phyloP scores from a whole-genome alignment of 2,797 vertebrate species.

The Adrianichthys oophorus region DNA sequence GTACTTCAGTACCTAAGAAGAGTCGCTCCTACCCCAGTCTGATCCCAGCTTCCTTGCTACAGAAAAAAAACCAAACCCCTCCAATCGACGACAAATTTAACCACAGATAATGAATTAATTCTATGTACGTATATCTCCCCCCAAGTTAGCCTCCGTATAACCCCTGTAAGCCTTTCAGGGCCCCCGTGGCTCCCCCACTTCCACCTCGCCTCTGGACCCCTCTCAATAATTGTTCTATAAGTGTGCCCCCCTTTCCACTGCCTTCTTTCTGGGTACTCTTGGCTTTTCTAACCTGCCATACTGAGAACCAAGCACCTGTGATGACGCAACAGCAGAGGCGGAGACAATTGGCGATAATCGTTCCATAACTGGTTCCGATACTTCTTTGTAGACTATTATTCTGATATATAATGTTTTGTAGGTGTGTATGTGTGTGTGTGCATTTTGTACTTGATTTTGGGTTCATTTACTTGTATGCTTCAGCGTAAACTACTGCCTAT shows the following conservation, averaged over 20 bases:
- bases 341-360: slow-evolving; percentile 75
- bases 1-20: slow-evolving; percentile 86
- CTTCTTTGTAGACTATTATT: slow-evolving; percentile 86
- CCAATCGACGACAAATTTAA: slow-evolving; percentile 71
- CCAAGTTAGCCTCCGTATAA: slow-evolving; percentile 71
- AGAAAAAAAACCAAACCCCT: slow-evolving; percentile 53
- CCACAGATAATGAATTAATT: slow-evolving; percentile 64
- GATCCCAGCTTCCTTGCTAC: slow-evolving; percentile 69
- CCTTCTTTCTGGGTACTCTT: slow-evolving; percentile 79
- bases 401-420: slow-evolving; percentile 84
- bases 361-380: slow-evolving; percentile 78
- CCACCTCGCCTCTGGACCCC: slow-evolving; percentile 74
- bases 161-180: slow-evolving; percentile 67
- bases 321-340: slow-evolving; percentile 70
- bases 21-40: slow-evolving; percentile 77
- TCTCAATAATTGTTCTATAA: slow-evolving; percentile 80
- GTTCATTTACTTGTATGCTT: slow-evolving; percentile 83
- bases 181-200: slow-evolving; percentile 66
- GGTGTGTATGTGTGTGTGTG: slow-evolving; percentile 76
- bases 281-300: slow-evolving; percentile 79
- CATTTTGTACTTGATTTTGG: slow-evolving; percentile 83
- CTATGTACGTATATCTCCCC: slow-evolving; percentile 50
- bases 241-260: slow-evolving; percentile 62
- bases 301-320: slow-evolving; percentile 75
- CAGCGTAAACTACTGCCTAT: slow-evolving; percentile 82